These are phyloP conservation scores for Dolomedes plantarius DNA, from an alignment of 2,888 invertebrate genomes.

Conservation along the genomic window DNA sequence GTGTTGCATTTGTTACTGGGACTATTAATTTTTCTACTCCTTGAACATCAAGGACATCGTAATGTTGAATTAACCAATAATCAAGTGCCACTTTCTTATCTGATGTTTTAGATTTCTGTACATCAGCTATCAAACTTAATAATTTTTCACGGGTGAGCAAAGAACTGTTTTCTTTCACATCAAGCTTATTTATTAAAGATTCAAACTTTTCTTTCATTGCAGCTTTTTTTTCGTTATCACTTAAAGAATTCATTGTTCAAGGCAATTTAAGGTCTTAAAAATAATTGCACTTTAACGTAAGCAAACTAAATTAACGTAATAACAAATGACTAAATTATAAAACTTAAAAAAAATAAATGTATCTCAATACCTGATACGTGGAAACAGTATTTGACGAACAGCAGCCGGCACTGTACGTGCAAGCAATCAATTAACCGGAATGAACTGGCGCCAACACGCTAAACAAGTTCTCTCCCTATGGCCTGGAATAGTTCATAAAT, in stretches of 20 bases:
- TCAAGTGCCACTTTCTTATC: constrained; percentile 66
- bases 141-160: constrained; percentile 65
- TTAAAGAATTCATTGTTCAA: too few species aligned
- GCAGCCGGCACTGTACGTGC: too few species aligned
- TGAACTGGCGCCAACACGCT: constrained; percentile 47
- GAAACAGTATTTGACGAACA: too few species aligned
- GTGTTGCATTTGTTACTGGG: constrained; percentile 39
- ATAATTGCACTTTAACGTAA: too few species aligned
- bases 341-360: too few species aligned
- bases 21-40: constrained; percentile 37
- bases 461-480: constrained; percentile 51
- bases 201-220: constrained; percentile 61
- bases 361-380: too few species aligned
- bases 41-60: constrained; percentile 53
- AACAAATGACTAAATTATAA: too few species aligned
- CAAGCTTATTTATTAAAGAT: constrained; percentile 66
- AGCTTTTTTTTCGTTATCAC: too few species aligned
- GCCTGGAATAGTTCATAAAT: constrained; percentile 58
- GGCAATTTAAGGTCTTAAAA: too few species aligned
- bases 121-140: constrained; percentile 64
- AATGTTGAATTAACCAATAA: constrained; percentile 68
- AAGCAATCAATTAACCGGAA: too few species aligned
- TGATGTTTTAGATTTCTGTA: constrained; percentile 64
- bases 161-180: constrained; percentile 66
- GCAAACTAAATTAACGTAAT: too few species aligned